Conservation (phyloP, 2,113 vertebrate genomes). For the Triplophysa tibetana region DNA sequence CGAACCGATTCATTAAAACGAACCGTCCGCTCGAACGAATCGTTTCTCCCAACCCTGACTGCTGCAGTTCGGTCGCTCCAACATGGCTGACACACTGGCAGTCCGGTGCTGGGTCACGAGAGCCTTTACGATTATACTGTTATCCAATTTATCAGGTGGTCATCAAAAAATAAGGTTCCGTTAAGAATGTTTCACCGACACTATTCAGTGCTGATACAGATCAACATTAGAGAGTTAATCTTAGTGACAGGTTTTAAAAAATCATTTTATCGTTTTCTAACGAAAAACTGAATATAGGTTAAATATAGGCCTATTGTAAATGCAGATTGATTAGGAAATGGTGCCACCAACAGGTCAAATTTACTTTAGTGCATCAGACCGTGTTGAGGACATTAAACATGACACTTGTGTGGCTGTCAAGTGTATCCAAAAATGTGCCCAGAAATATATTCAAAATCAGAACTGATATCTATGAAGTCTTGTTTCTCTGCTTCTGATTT, state of each 20-base stretch:
- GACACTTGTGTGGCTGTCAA: not conserved
- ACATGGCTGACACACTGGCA: constrained; percentile 58
- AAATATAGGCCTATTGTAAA: not conserved
- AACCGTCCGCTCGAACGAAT: not conserved
- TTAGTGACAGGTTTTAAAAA: no score
- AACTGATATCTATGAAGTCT: not conserved
- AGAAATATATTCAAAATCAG: constrained; percentile 4
- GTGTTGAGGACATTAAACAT: not conserved
- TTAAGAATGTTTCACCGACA: no score
- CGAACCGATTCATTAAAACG: not conserved
- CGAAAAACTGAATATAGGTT: no score
- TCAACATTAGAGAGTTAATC: no score
- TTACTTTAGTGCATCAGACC: not conserved
- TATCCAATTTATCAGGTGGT: not conserved
- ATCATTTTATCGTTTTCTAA: no score
- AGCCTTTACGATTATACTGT: constrained; percentile 18
- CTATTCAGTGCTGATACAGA: no score
- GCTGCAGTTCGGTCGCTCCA: constrained; percentile 53
- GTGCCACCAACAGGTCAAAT: not conserved
- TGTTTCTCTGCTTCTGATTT: constrained; percentile 12
- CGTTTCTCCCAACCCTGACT: constrained; percentile 29
- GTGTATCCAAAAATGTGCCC: not conserved
- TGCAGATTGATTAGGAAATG: constrained; percentile 1
- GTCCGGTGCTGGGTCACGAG: not conserved
- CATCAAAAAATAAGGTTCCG: not conserved